A percentile compares a stretch with the other conserved stretches of the same genome.
Evolutionary conservation across 2,797 vertebrate species (phyloP).

Genomic region (Enteromius argenteus): DNA sequence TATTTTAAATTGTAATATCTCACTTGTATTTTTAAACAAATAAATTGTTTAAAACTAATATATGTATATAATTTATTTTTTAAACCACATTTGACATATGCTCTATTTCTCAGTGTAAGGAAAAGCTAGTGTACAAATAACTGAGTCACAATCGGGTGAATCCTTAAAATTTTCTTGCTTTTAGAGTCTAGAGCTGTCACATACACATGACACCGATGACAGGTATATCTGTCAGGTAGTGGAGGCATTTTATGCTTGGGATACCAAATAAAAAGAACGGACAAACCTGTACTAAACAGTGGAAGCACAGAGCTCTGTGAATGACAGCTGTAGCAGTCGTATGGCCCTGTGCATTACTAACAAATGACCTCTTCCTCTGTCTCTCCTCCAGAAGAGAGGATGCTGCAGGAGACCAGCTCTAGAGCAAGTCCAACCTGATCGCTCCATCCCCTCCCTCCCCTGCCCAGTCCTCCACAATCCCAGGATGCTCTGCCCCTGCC

Average conservation of each 20-base stretch:
- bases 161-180: neutral
- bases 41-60: too few relatives aligned
- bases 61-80: too few relatives aligned
- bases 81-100: too few relatives aligned
- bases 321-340: neutral
- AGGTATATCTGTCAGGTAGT: neutral
- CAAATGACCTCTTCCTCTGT: neutral
- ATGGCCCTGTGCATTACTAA: neutral
- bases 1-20: too few relatives aligned
- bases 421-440: constrained; percentile 78
- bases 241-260: neutral
- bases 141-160: too few relatives aligned
- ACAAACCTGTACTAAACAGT: neutral
- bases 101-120: too few relatives aligned
- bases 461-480: constrained; percentile 62
- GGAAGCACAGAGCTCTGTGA: neutral
- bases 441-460: constrained; percentile 47
- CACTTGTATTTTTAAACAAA: too few relatives aligned
- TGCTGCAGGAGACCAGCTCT: constrained; percentile 73
- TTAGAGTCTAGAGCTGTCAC: neutral
- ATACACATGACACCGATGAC: neutral
- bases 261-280: neutral
- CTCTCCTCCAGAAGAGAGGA: constrained; percentile 71
- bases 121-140: too few relatives aligned
- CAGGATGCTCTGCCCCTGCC: constrained; percentile 89